Evolutionary conservation across 2,797 vertebrate genomes (phyloP).

Genomic region (Astyanax mexicanus): DNA sequence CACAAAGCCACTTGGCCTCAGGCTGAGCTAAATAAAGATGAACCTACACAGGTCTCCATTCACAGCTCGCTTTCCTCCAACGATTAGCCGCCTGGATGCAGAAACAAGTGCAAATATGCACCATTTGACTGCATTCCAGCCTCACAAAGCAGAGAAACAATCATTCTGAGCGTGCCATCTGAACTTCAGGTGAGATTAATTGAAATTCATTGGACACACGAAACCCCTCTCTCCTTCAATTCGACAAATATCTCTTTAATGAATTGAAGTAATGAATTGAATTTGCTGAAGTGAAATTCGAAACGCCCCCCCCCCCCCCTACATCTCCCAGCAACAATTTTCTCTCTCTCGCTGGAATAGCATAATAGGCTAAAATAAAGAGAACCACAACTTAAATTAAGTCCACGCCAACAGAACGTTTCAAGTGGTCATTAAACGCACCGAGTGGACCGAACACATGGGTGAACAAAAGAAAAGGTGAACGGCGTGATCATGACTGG

Average conservation of each 20-base stretch:
- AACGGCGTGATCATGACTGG: conserved; percentile 69
- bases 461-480: conserved; percentile 62
- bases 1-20: background rate
- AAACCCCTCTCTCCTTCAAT: too few relatives aligned
- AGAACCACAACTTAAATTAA: conserved; percentile 58
- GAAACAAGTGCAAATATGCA: background rate
- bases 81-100: background rate
- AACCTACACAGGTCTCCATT: background rate
- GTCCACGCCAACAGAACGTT: conserved; percentile 70
- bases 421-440: conserved; percentile 72
- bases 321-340: background rate
- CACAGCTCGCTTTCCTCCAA: background rate
- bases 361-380: conserved; percentile 22
- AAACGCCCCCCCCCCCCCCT: background rate
- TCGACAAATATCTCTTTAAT: background rate
- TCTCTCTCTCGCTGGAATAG: conserved; percentile 21
- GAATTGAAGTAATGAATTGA: conserved; percentile 9
- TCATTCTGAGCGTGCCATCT: background rate
- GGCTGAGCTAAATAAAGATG: background rate
- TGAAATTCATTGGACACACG: background rate
- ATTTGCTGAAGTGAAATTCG: background rate
- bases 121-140: background rate
- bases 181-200: background rate
- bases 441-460: conserved; percentile 69
- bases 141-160: background rate